Evolutionary conservation across 2,797 vertebrate species (phyloP), one percentile per base, ranked within the genome.

Genomic region (Manis pentadactyla): DNA sequence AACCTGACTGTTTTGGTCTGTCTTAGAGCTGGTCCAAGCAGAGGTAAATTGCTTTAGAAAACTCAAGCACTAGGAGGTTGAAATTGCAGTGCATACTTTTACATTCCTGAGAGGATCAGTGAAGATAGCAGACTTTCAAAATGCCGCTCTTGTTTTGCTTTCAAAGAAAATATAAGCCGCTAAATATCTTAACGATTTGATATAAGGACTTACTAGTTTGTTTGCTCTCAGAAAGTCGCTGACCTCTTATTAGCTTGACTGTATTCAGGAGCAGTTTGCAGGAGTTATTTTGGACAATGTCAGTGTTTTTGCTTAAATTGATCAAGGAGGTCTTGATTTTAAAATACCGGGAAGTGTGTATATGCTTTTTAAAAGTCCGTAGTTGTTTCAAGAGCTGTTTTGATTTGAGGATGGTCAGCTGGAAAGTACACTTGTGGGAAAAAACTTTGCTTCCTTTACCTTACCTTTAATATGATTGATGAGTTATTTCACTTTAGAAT

Each of bases 51-150:
- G 88, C 86, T 96, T 97, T 18, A 55, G 49, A 59, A 83, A 68
- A 51, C n/a, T 93, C 37, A 79, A 86, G 91, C 90, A 59, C 90
- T 93, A 55, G 78, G 74, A 84, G 94, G 81, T 94, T 95, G 90
- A 96, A 90, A 81, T 46, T 84, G 64, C 92, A 51, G 1, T 71
- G 77, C 84, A 89, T 92, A 75, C 91, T 92, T 96, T 61, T 51
- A 86, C 92, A 97, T 97, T 97, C 97, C 97, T 89, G 87, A 95
- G 94, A 57, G 97, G 93, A 95, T 97, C 97, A 95, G 94, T 42
- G 71, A 69, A 95, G 97, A 97, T 42, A 94, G 78, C 84, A 79
- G 29, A 90, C 84, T 75, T 93, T 69, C 51, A 73, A 68, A 83
- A 66, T 73, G 51, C 90, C 51, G 94, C 68, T 66, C 49, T 61